Percentiles rank a stretch among this genome's conserved stretches.
Evolutionary conservation across 2,888 invertebrate species (phyloP).

Genomic region (Zonitis immaculata): DNA sequence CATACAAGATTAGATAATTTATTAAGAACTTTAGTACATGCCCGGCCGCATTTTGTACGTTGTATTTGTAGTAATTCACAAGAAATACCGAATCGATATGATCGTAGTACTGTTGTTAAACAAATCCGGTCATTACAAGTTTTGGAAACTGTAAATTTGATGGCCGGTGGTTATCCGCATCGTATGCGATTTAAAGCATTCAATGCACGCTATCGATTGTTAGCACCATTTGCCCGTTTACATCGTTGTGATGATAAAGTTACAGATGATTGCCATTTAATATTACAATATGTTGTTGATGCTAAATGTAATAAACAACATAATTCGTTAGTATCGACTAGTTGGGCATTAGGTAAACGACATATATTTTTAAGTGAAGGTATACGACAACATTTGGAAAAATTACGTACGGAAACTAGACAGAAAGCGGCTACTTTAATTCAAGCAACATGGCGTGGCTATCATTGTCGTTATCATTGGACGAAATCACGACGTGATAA

Average conservation of each 20-base stretch:
- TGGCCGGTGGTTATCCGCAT: slow-evolving; percentile 94
- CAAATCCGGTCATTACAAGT: slow-evolving; percentile 84
- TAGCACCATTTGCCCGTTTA: slow-evolving; percentile 72
- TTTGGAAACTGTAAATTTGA: slow-evolving; percentile 90
- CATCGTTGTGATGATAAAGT: slow-evolving; percentile 66
- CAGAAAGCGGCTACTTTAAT: slow-evolving; percentile 78
- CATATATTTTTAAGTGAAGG: slow-evolving; percentile 94
- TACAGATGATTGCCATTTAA: slow-evolving; percentile 67
- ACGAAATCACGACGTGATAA: slow-evolving; percentile 52
- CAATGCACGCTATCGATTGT: slow-evolving; percentile 76
- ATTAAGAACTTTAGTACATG: slow-evolving; percentile 84
- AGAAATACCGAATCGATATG: slow-evolving; percentile 79
- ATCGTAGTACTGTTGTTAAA: slow-evolving; percentile 75
- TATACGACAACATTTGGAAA: slow-evolving; percentile 84
- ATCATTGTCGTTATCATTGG: slow-evolving; percentile 66
- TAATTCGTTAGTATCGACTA: slow-evolving; percentile 59
- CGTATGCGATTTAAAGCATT: slow-evolving; percentile 93
- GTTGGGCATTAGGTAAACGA: slow-evolving; percentile 88
- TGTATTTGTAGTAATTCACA: slow-evolving; percentile 84
- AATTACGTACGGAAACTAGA: slow-evolving; percentile 70
- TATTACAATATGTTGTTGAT: slow-evolving; percentile 67
- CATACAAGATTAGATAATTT: slow-evolving; percentile 90
- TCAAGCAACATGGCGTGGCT: slow-evolving; percentile 81
- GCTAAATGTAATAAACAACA: slow-evolving; percentile 54
- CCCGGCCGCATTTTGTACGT: slow-evolving; percentile 90